Evolutionary conservation across 1,140 invertebrate genomes (phyloP).

Genomic region (Ylistrum balloti): DNA sequence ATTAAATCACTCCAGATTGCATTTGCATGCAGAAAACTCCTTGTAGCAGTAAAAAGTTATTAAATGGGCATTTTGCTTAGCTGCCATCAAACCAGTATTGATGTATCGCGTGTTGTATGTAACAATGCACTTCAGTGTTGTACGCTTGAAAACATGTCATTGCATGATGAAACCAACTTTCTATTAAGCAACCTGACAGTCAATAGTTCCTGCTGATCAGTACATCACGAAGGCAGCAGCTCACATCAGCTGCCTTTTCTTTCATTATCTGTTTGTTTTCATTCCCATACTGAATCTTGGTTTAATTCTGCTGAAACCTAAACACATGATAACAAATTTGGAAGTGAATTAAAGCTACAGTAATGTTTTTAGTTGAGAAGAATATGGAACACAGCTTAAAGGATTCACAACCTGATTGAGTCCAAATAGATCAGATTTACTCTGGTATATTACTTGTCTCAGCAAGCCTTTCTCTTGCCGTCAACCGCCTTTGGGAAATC

Average conservation of each 20-base stretch:
- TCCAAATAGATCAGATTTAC: too few species aligned
- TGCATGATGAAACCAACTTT: not conserved
- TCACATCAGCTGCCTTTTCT: not conserved
- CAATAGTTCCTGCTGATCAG: not conserved
- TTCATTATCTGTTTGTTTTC: too few species aligned
- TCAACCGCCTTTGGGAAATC: too few species aligned
- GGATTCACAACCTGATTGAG: too few species aligned
- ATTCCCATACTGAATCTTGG: not conserved
- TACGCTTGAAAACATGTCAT: not conserved
- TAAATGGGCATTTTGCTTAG: not conserved
- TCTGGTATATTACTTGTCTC: too few species aligned
- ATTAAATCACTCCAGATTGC: not conserved
- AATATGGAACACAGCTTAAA: too few species aligned
- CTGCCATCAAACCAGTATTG: not conserved
- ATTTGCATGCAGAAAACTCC: conserved; percentile 25
- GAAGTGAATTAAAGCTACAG: too few species aligned
- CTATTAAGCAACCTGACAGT: not conserved
- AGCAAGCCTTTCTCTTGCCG: too few species aligned
- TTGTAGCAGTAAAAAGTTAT: not conserved
- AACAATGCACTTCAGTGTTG: not conserved
- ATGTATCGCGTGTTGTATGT: not conserved
- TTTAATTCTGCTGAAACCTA: too few species aligned
- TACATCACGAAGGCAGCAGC: not conserved
- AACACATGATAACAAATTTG: too few species aligned
- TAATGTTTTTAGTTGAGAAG: too few species aligned